Percentiles rank a stretch among this genome's conserved stretches.
These are phyloP conservation scores for Diadophis punctatus DNA, from an alignment of 2,113 vertebrate species.

Conservation along the genomic window DNA sequence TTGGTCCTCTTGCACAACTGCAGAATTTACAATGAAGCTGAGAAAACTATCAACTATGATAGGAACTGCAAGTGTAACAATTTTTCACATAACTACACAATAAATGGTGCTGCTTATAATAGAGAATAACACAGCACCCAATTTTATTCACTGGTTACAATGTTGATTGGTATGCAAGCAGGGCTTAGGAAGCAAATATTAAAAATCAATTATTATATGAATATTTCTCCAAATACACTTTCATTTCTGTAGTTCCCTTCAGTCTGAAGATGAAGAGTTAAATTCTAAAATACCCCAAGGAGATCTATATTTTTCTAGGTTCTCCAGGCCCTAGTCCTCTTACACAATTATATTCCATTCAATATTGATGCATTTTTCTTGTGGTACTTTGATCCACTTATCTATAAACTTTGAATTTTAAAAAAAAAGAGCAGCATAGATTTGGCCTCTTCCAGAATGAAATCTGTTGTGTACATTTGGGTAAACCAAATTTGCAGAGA, in stretches of 20 bases:
- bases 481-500: background rate
- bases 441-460: background rate
- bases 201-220: background rate
- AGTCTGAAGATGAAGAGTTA: background rate
- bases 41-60: background rate
- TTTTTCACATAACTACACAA: background rate
- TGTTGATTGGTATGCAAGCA: background rate
- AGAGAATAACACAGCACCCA: background rate
- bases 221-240: background rate
- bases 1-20: background rate
- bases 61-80: background rate
- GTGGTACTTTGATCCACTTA: background rate
- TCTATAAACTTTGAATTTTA: background rate
- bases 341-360: conserved; percentile 15
- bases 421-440: background rate
- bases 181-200: background rate
- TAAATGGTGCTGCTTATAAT: background rate
- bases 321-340: background rate
- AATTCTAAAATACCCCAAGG: conserved; percentile 4
- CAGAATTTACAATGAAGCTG: background rate
- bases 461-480: background rate
- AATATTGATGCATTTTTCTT: background rate
- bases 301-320: background rate
- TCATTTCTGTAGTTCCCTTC: background rate
- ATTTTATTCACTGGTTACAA: background rate